Percentiles rank a stretch among this genome's conserved stretches.
phyloP scores from a whole-genome alignment of 1,140 invertebrate species.

The Rhyacophila brunnea region DNA sequence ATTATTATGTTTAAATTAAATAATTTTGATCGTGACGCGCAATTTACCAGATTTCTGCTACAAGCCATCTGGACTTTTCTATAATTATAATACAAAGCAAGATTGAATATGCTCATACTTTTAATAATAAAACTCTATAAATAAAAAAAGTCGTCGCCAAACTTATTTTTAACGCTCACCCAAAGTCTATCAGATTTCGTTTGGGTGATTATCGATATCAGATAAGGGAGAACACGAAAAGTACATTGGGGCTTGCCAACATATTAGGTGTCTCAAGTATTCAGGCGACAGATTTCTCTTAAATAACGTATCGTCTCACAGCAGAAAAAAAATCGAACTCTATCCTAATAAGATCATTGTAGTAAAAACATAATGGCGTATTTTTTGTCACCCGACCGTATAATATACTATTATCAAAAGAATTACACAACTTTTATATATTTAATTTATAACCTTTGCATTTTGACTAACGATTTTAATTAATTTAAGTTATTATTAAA shows the following conservation, averaged over 20 bases:
- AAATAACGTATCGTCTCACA: conserved; percentile 19
- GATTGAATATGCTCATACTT: too few species aligned
- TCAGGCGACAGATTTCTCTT: conserved; percentile 32
- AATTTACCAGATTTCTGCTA: too few species aligned
- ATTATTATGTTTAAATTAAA: too few species aligned
- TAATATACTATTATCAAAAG: conserved; percentile 20
- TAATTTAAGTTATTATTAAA: too few species aligned
- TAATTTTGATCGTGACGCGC: too few species aligned
- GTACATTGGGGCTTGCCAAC: conserved; percentile 29
- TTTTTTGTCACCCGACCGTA: conserved; percentile 35
- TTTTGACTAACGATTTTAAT: too few species aligned
- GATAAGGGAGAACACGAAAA: conserved; percentile 32
- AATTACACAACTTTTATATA: conserved; percentile 24
- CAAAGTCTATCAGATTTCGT: conserved; percentile 28
- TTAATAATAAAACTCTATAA: too few species aligned
- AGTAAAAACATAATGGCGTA: conserved; percentile 24
- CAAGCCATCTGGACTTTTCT: too few species aligned
- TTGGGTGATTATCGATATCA: conserved; percentile 32
- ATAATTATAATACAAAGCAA: too few species aligned
- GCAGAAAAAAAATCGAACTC: conserved; percentile 13
- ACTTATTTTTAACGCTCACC: background rate
- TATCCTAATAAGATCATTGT: conserved; percentile 33
- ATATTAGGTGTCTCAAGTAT: conserved; percentile 32
- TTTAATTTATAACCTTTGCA: too few species aligned
- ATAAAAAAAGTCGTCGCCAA: background rate